Base-by-base conservation (phyloP, 2,888 invertebrate genomes). In the Glomeris marginata region DNA sequence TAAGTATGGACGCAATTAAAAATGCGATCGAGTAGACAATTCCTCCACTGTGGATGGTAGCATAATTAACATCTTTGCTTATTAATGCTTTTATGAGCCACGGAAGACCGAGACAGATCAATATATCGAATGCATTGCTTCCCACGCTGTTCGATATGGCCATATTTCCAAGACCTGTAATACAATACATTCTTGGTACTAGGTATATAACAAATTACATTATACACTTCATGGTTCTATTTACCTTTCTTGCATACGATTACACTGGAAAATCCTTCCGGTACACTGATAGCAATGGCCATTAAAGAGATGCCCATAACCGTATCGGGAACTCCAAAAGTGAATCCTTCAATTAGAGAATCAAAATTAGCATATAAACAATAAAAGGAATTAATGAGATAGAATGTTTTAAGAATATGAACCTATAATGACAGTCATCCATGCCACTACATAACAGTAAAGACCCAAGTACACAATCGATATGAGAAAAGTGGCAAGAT, bases 391-490 rank as follows among this genome's bases (percentile, higher is more conserved):
- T 11, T 11, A 37, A 3, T 16, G 21, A 18, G 21, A 10, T 3
- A 41, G 13, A 10, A 41, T 20, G 15, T 41, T 15, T 47, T 16
- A 13, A 33, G 15, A 1, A 45, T 44, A 53, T 62, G 68, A 66
- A 86, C 90, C 91, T 60, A 91, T 84, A 57, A 87, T 80, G 49
- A 90, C 84, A 57, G 91, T 91, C 87, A 92, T 90, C 92, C 92
- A 94, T 42, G 92, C 90, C 34, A 91, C 87, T 4, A 91, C 74
- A 63, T 92, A 94, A 3, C 91, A 88, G 38, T 90, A 70, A 1
- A 83, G 81, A 50, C 88, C 91, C 58, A 94, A 87, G 91, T 91
- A 92, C 44, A 90, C 77, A 57, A 92, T 85, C 63, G 90, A 90
- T 84, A 91, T 86, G 45, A 86, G 73, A 63, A 92, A 92, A 0